Evolutionary conservation across 2,113 vertebrate genomes (phyloP), one percentile per base, ranked within the genome.

Genomic region (Etheostoma spectabile): DNA sequence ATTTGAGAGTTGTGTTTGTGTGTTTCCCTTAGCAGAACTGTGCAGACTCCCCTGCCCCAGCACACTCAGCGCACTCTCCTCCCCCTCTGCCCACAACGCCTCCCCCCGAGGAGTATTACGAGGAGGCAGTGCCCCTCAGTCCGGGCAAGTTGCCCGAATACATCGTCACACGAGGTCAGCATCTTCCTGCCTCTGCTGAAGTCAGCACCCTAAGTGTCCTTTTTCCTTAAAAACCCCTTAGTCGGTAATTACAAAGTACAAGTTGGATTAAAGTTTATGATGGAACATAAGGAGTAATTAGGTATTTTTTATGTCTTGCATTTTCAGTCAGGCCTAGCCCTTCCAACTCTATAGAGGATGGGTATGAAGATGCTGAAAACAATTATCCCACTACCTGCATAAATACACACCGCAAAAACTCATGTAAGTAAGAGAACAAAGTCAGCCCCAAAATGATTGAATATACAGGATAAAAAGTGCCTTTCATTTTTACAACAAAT

Each of bases 71-170:
- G 35, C 96, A 96, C 83, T 93, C 94, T 38, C 96, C 98, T 77
- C 98, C 98, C 0, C 97, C 97, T 0, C 93, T 99, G 75, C 98
- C 98, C 86, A 99, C 95, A 69, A 98, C 97, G 2, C 97, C 97
- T 51, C 97, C 97, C 0, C 98, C 98, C 0, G 98, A 99, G 93
- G 98, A 98, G 77, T 97, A 99, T 90, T 99, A 99, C 1, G 98
- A 99, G 90, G 98, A 99, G 88, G 98, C 98, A 1, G 96, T 97
- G 76, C 98, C 98, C 3, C 95, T 99, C 60, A 95, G 97, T 11
- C 97, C 98, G 0, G 98, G 97, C 80, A 97, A 96, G 71, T 86
- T 94, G 38, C 97, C 98, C 0, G 97, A 99, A 84, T 99, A 99
- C 87, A 98, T 99, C 94, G 97, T 97, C 75, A 96, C 97, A 63